These are phyloP conservation scores for Epirrhoe alternata DNA, from an alignment of 2,888 invertebrate genomes.

Conservation along the genomic window DNA sequence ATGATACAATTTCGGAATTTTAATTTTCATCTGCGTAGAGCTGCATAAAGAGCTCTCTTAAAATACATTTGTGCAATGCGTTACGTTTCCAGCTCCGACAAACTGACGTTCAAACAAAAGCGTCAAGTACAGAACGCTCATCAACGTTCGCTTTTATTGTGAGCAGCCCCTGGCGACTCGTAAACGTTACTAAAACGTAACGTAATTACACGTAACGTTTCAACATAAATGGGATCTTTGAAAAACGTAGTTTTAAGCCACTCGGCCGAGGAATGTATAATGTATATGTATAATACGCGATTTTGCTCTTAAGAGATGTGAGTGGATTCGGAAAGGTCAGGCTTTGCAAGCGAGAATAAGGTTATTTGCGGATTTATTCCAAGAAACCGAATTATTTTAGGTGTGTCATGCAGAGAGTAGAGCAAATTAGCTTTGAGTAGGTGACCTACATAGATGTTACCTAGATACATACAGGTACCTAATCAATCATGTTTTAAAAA, in stretches of 20 bases:
- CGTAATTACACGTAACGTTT: conserved; percentile 53
- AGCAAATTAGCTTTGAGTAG: too few species aligned
- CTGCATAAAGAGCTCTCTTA: conserved; percentile 4
- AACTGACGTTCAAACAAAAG: conserved; percentile 26
- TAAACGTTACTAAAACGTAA: conserved; percentile 58
- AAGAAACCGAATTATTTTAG: not conserved
- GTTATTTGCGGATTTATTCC: conserved; percentile 8
- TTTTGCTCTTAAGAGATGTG: conserved; percentile 28
- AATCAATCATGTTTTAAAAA: too few species aligned
- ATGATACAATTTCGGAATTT: not conserved
- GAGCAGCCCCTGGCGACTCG: conserved; percentile 45
- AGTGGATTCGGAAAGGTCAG: conserved; percentile 25
- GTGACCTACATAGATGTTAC: too few species aligned
- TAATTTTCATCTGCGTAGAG: not conserved
- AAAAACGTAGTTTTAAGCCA: conserved; percentile 33
- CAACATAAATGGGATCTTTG: conserved; percentile 48
- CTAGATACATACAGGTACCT: too few species aligned
- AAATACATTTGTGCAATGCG: conserved; percentile 12
- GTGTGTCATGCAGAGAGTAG: not conserved
- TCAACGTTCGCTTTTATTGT: conserved; percentile 34
- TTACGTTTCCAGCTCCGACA: conserved; percentile 14
- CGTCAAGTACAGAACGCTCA: conserved; percentile 33
- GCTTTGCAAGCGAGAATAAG: conserved; percentile 17
- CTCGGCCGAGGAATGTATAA: conserved; percentile 18
- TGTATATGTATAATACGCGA: conserved; percentile 19